Percentiles rank a stretch among this genome's conserved stretches.
Evolutionary conservation across 2,888 invertebrate genomes (phyloP).

Genomic region (Carpatolechia fugitivella): DNA sequence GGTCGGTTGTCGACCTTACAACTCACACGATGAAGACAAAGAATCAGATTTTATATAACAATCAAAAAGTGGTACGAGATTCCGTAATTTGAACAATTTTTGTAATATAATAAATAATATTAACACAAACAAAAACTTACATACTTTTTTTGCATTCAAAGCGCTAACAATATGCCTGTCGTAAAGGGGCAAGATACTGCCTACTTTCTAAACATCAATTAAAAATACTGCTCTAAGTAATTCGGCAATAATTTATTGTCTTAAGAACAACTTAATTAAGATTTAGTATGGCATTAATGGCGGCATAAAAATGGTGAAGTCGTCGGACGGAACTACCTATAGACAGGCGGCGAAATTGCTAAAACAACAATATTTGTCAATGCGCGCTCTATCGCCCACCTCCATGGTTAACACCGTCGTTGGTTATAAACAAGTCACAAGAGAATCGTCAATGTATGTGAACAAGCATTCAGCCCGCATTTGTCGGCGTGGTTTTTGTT

Average conservation of each 20-base stretch:
- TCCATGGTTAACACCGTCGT: conserved; percentile 27
- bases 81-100: too few species aligned
- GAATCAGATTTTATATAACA: too few species aligned
- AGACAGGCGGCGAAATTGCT: conserved; percentile 40
- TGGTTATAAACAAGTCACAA: conserved; percentile 24
- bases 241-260: conserved; percentile 3
- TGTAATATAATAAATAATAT: too few species aligned
- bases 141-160: too few species aligned
- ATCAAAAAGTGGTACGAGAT: too few species aligned
- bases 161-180: too few species aligned
- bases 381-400: conserved; percentile 43
- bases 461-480: background rate
- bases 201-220: background rate
- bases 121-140: too few species aligned
- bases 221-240: background rate
- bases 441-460: background rate
- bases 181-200: too few species aligned
- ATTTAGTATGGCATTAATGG: conserved; percentile 24
- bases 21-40: too few species aligned
- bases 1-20: too few species aligned
- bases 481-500: too few species aligned
- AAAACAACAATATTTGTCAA: conserved; percentile 48
- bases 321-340: conserved; percentile 26
- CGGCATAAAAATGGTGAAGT: conserved; percentile 18
- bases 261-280: conserved; percentile 20